Evolutionary conservation across 1,140 invertebrate species (phyloP).

Genomic region (Cyclargus thomasi): DNA sequence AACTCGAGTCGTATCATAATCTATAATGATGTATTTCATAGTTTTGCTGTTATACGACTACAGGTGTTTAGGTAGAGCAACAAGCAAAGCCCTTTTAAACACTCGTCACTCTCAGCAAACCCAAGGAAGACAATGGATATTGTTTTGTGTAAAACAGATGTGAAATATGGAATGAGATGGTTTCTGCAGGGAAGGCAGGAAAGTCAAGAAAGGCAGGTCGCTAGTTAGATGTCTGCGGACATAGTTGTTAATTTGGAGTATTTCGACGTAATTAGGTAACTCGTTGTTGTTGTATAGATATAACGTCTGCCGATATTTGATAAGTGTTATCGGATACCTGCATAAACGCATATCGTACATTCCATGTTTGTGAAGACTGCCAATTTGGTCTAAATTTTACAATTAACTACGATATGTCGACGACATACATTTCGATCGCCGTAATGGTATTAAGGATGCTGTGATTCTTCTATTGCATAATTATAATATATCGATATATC

Average conservation of each 20-base stretch:
- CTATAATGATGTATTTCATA: not conserved
- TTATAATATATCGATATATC: conserved; percentile 54
- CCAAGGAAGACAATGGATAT: not conserved
- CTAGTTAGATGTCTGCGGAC: conserved; percentile 29
- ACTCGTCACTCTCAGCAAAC: not conserved
- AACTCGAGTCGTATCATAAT: not conserved
- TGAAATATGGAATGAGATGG: conserved; percentile 30
- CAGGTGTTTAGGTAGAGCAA: not conserved
- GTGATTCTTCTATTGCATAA: conserved; percentile 75
- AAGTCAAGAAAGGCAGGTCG: no score
- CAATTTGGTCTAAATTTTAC: conserved; percentile 75
- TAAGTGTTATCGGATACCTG: conserved; percentile 72
- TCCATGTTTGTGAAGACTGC: conserved; percentile 74
- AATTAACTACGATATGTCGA: conserved; percentile 71
- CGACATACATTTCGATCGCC: conserved; percentile 69
- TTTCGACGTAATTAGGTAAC: conserved; percentile 57
- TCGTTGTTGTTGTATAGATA: conserved; percentile 71
- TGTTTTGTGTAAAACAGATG: not conserved
- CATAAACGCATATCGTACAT: conserved; percentile 75
- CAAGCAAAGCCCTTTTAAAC: not conserved
- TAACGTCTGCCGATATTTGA: conserved; percentile 65
- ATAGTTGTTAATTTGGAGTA: conserved; percentile 40
- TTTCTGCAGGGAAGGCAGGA: conserved; percentile 14
- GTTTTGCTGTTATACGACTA: not conserved
- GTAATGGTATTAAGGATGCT: conserved; percentile 73